A percentile compares a stretch with the other conserved stretches of the same genome.
Evolutionary conservation across 2,113 vertebrate genomes (phyloP).

Genomic region (Lichenostomus cassidix): DNA sequence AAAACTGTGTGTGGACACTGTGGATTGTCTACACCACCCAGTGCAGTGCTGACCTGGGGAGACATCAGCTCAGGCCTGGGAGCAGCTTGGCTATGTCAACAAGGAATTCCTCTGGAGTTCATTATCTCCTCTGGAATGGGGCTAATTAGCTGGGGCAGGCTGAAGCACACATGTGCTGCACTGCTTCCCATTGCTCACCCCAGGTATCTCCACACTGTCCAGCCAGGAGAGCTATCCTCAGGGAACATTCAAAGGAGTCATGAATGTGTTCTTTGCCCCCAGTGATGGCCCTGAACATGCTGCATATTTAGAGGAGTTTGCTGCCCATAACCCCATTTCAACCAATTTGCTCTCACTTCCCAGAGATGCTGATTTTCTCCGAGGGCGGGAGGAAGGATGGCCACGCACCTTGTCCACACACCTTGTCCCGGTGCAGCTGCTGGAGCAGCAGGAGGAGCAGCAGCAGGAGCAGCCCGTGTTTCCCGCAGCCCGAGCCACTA

Average conservation of each 20-base stretch:
- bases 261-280: background rate
- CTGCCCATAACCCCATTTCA: background rate
- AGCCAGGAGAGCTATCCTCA: background rate
- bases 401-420: background rate
- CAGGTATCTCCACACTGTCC: no score
- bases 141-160: background rate
- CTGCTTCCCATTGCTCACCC: background rate
- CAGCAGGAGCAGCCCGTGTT: background rate
- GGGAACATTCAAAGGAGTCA: background rate
- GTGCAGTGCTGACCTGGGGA: background rate
- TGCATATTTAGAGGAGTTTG: background rate
- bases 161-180: background rate
- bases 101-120: background rate
- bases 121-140: background rate
- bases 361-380: background rate
- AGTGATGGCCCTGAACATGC: background rate
- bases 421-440: background rate
- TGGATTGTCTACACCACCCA: fast-evolving
- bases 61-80: background rate
- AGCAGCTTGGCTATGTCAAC: background rate
- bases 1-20: background rate
- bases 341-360: background rate
- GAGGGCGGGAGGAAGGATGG: background rate
- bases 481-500: background rate
- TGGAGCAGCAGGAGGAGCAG: background rate